Percentiles rank a stretch among this genome's conserved stretches.
These are phyloP conservation scores for Crepidodera aurea DNA, from an alignment of 2,888 invertebrate species.

Conservation along the genomic window DNA sequence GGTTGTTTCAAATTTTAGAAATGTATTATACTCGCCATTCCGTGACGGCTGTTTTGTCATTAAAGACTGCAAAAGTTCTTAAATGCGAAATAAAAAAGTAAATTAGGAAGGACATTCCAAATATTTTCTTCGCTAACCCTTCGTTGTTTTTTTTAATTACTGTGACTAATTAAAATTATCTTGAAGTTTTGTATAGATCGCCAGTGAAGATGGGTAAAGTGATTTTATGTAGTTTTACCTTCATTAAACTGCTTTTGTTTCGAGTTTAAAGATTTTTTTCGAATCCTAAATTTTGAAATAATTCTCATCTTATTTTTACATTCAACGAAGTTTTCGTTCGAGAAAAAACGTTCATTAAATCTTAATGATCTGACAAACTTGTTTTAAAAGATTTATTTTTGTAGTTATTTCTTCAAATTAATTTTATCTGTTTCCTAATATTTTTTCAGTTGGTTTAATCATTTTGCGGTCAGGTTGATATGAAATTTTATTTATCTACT, in stretches of 20 bases:
- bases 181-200: constrained; percentile 26
- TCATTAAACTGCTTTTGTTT: constrained; percentile 1
- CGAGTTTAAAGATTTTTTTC: not conserved
- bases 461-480: too few species aligned
- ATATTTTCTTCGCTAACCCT: not conserved
- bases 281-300: too few species aligned
- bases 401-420: constrained; percentile 26
- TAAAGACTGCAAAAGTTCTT: too few species aligned
- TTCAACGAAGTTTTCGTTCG: too few species aligned
- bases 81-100: too few species aligned
- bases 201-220: constrained; percentile 33
- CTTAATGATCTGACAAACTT: too few species aligned
- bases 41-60: not conserved
- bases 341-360: too few species aligned
- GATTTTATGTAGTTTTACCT: constrained; percentile 15
- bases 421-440: constrained; percentile 15
- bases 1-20: too few species aligned
- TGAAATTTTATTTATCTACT: constrained; percentile 7
- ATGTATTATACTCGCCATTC: not conserved
- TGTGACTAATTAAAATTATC: not conserved
- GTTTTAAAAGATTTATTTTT: constrained; percentile 30
- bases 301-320: too few species aligned
- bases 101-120: not conserved
- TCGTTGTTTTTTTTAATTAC: not conserved
- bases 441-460: too few species aligned